Conservation (phyloP, 2,797 vertebrate genomes). For the Salmo trutta region DNA sequence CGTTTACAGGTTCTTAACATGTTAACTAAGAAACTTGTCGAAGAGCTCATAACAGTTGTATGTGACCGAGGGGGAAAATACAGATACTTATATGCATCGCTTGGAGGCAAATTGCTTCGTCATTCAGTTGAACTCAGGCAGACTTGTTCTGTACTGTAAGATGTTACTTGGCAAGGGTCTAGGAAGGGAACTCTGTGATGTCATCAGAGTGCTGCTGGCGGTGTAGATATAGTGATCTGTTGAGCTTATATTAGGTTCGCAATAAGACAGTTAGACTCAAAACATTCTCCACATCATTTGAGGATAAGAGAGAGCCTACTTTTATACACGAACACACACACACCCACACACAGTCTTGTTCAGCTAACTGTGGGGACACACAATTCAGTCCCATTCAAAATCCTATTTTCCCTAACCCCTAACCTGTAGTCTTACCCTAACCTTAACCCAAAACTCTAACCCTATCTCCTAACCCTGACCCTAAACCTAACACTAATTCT, state of each 20-base stretch:
- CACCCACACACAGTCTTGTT: too few species aligned
- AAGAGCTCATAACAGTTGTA: neutral
- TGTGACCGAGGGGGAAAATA: neutral
- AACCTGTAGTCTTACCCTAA: too few species aligned
- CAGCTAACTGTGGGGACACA: too few species aligned
- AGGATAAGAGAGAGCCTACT: neutral
- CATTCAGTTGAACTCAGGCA: too few species aligned
- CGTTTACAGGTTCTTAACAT: neutral
- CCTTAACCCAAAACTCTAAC: too few species aligned
- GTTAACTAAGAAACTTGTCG: neutral
- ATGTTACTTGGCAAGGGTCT: neutral
- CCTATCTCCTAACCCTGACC: too few species aligned
- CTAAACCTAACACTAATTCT: too few species aligned
- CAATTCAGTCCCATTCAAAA: too few species aligned
- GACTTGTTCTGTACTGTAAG: neutral
- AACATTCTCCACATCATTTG: too few species aligned
- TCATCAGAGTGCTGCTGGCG: slow-evolving; percentile 1
- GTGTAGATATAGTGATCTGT: neutral
- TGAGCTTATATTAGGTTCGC: too few species aligned
- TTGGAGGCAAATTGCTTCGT: neutral
- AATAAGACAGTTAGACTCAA: too few species aligned
- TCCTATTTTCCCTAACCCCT: too few species aligned
- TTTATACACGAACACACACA: neutral
- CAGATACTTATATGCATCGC: neutral
- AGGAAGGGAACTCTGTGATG: slow-evolving; percentile 7